Evolutionary conservation across 2,888 invertebrate species (phyloP), one percentile per base, ranked within the genome.

Genomic region (Spisula solida): DNA sequence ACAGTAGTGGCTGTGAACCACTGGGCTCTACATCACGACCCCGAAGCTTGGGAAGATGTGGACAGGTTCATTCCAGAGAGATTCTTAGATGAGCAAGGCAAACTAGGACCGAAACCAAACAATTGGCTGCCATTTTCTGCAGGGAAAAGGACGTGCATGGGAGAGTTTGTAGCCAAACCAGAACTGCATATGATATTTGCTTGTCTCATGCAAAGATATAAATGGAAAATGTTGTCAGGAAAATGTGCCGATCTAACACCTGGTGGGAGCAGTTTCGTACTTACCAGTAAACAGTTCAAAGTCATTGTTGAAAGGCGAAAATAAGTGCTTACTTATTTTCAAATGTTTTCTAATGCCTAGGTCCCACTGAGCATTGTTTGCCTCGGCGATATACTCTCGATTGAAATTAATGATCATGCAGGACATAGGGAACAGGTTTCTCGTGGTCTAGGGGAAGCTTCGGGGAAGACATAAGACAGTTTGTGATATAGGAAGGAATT

Each of bases 41-140:
- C 94, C 2, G 82, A 91, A 0, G 80, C 92, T 10, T 95, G 95
- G 95, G 90, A 93, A 16, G 90, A 95, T 41, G 94, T 94, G 0
- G 88, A 92, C 16, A 85, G 85, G 20, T 95, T 95, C 90, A 90
- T 89, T 25, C 95, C 95, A 5, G 94, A 95, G n/a, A 86, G 95
- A 34, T 95, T 92, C 88, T 87, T 95, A 2, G 93, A 94, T 25
- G 92, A 92, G 25, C 86, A 93, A 51, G 95, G 95, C 8, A 93
- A 93, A 51, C 85, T 95, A 81, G 93, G 87, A 10, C 90, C 94
- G 0, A 94, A 93, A 90, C 94, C 93, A 4, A 90, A 92, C 8
- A 93, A 92, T 75, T 95, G 94, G 94, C 90, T 95, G 47, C 95
- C 95, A 0, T 95, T 95, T 87, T 94, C 94, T 20, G 93, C 94